Conservation (phyloP, 2,797 vertebrate genomes). For the Poeciliopsis presidionis region DNA sequence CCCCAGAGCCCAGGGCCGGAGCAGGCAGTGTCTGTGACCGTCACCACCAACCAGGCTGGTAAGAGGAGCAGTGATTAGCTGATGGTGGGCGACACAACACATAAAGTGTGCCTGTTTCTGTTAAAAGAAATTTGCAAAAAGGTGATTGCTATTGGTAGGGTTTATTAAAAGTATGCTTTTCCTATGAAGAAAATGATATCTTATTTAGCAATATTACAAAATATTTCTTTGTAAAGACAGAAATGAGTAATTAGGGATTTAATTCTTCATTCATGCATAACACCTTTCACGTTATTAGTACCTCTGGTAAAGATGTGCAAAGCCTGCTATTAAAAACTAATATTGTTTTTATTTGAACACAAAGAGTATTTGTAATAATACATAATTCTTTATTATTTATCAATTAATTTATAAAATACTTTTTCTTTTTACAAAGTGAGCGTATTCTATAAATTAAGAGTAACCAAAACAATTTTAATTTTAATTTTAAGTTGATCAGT, state of each 20-base stretch:
- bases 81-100: not conserved
- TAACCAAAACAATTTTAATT: not conserved
- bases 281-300: not conserved
- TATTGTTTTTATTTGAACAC: not conserved
- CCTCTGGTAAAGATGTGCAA: not conserved
- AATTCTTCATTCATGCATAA: not conserved
- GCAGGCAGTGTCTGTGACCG: constrained; percentile 93
- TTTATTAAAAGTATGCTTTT: not conserved
- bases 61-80: constrained; percentile 33
- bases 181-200: not conserved
- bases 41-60: constrained; percentile 99
- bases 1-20: constrained; percentile 91
- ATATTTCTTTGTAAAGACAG: not conserved
- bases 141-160: not conserved
- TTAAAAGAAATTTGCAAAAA: not conserved
- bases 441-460: not conserved
- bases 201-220: not conserved
- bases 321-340: not conserved
- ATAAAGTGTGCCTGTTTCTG: constrained; percentile 8
- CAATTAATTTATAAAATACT: not conserved
- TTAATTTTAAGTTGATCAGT: not conserved
- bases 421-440: not conserved
- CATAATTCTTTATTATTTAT: not conserved
- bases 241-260: not conserved
- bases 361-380: no score